phyloP scores from a whole-genome alignment of 2,113 vertebrate species.

The Sorex araneus region DNA sequence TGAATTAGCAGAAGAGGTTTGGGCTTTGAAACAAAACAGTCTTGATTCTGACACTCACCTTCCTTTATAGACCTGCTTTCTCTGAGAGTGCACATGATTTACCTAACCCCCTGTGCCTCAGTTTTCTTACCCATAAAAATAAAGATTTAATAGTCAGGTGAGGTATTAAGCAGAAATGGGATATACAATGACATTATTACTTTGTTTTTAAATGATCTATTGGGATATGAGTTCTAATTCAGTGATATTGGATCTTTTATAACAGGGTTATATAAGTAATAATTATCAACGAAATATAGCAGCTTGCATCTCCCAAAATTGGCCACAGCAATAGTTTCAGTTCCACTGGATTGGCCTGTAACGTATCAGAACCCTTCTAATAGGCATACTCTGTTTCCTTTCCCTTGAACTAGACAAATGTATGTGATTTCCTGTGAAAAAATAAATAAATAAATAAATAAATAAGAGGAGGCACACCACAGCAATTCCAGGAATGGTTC shows the following conservation, averaged over 20 bases:
- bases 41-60: neutral
- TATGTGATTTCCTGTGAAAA: neutral
- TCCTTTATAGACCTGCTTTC: neutral
- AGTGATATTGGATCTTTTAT: neutral
- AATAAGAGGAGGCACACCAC: neutral
- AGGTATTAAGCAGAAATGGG: neutral
- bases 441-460: neutral
- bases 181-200: constrained; percentile 20
- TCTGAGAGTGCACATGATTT: too few species aligned
- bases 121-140: constrained; percentile 8
- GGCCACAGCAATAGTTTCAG: neutral
- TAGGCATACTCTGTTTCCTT: neutral
- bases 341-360: neutral
- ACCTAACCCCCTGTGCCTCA: neutral
- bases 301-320: constrained; percentile 18
- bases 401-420: neutral
- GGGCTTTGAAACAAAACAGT: neutral
- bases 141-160: neutral
- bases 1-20: neutral
- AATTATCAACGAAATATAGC: neutral
- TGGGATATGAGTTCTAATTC: neutral
- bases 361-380: neutral
- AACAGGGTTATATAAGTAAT: neutral
- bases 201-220: constrained; percentile 13
- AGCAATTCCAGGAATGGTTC: neutral